A percentile compares a stretch with the other conserved stretches of the same genome.
phyloP scores from a whole-genome alignment of 2,888 invertebrate species.

The Ephialtes manifestator region DNA sequence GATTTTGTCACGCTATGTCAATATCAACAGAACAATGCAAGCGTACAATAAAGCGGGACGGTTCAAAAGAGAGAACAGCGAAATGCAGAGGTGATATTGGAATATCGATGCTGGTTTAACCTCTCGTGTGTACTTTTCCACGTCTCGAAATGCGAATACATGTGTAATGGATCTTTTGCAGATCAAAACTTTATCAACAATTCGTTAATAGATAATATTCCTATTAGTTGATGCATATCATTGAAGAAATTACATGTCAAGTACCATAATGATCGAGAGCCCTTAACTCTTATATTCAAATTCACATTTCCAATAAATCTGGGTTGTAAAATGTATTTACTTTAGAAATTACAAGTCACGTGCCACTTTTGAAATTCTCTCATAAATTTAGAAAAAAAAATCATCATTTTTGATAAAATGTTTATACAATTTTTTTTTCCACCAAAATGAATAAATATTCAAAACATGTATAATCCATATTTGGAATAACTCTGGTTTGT shows the following conservation, averaged over 20 bases:
- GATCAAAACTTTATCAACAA: background rate
- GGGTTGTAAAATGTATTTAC: no score
- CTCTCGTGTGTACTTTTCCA: background rate
- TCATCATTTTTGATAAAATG: no score
- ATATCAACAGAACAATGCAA: slow-evolving; percentile 10
- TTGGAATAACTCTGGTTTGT: no score
- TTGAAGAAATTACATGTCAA: background rate
- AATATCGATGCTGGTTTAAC: slow-evolving; percentile 9
- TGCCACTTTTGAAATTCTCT: no score
- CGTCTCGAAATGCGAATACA: background rate
- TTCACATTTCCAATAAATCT: no score
- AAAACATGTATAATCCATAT: no score
- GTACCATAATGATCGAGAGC: no score
- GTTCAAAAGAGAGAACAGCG: slow-evolving; percentile 1
- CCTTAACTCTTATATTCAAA: no score
- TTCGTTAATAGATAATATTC: background rate
- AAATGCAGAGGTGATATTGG: slow-evolving; percentile 1
- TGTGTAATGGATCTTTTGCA: background rate
- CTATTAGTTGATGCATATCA: background rate
- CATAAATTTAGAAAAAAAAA: no score
- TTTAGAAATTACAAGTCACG: no score
- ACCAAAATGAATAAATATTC: no score
- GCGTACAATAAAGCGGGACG: background rate
- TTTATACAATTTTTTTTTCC: no score
- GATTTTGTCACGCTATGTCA: slow-evolving; percentile 11